phyloP scores from a whole-genome alignment of 64 coral and sea anemone species.

The Dendrophyllia cribrosa region DNA sequence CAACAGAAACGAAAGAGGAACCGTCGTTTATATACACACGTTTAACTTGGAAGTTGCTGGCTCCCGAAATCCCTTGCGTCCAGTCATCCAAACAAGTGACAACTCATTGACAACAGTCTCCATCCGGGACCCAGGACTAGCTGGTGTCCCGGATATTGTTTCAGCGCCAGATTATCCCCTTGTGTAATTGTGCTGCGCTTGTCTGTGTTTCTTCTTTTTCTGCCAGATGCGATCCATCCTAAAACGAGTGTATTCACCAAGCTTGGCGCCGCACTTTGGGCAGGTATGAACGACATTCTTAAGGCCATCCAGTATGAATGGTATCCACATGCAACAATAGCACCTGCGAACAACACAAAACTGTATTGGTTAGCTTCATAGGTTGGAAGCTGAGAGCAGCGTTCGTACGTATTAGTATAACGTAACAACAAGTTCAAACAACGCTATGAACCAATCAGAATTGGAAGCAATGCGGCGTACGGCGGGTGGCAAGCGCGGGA shows the following conservation, averaged over 20 bases:
- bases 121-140: neutral
- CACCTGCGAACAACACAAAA: constrained; percentile 53
- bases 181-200: constrained; percentile 65
- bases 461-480: no score
- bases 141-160: neutral
- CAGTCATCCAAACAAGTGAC: neutral
- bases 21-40: no score
- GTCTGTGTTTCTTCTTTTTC: constrained; percentile 82
- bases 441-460: no score
- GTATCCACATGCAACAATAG: constrained; percentile 94
- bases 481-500: no score
- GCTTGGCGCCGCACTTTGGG: constrained; percentile 80
- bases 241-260: constrained; percentile 83
- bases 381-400: no score
- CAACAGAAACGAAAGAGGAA: no score
- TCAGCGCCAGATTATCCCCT: neutral
- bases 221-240: constrained; percentile 81
- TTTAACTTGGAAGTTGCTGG: no score
- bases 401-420: no score
- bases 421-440: no score
- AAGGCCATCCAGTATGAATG: constrained; percentile 88
- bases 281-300: constrained; percentile 91
- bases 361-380: no score
- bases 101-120: neutral
- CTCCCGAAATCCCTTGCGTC: neutral